Base-by-base conservation (phyloP, 1,140 invertebrate species). In the Polyergus mexicanus region DNA sequence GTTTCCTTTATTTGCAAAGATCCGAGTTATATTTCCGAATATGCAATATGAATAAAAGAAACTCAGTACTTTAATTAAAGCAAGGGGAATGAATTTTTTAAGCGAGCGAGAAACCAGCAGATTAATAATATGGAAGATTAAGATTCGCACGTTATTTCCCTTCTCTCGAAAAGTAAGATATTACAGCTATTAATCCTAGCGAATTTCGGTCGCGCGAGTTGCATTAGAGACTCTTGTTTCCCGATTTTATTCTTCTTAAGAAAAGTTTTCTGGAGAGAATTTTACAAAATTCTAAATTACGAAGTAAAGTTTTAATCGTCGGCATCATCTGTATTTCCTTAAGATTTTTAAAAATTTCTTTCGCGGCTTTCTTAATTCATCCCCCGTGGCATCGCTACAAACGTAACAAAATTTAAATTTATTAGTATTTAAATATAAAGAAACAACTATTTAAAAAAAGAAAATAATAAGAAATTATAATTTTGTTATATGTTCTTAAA, bases 111-210 rank as follows among this genome's bases (percentile, higher is more conserved):
- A 51, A 71, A 0, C 22, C 22, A 16, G 16, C 22, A 71, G 68
- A 71, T 71, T 71, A 71, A 71, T 51, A 71, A 71, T 22, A 16
- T 16, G 25, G 11, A 5, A 44, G 25, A 71, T 51, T 71, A 71
- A 71, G 68, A 54, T 47, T 71, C 44, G 22, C 38, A 3, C 38
- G 25, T 71, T 71, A 71, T 71, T 71, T 71, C 44, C 25, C 44
- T 71, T 71, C 44, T 51, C 51, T 71, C 68, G 68, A 71, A 71
- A 71, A 71, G 44, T 71, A 71, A 71, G 68, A 71, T 71, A 71
- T 71, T 71, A 71, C 68, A 19, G 68, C 68, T 28, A 71, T 71
- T 71, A 71, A 71, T 71, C 44, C 68, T 51, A 44, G 44, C 44
- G 68, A 71, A 71, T 71, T 71, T 47, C 68, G 68, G 68, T 51